Evolutionary conservation across 2,888 invertebrate species (phyloP).

Genomic region (Rhagium mordax): DNA sequence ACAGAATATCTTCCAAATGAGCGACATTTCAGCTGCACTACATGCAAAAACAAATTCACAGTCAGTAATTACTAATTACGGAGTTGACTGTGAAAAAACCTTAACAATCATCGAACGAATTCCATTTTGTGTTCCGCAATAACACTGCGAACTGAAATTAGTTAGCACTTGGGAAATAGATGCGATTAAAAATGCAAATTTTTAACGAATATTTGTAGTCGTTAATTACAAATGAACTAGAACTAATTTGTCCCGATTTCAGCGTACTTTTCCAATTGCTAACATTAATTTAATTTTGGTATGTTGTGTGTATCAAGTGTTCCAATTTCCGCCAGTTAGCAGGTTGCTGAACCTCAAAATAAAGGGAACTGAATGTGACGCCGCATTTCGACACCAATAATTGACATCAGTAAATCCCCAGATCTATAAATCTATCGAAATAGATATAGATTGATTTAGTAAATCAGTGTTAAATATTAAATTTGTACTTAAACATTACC

Average conservation of each 20-base stretch:
- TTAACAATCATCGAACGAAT: constrained; percentile 3
- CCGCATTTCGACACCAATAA: not conserved
- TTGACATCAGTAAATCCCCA: not conserved
- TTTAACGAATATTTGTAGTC: constrained; percentile 7
- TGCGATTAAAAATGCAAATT: constrained; percentile 17
- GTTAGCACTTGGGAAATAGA: constrained; percentile 10
- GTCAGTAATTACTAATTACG: not conserved
- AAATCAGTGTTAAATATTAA: too few species aligned
- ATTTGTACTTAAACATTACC: too few species aligned
- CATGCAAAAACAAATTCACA: not conserved
- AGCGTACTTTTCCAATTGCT: constrained; percentile 12
- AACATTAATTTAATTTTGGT: constrained; percentile 11
- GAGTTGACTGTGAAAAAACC: not conserved
- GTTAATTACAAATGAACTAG: constrained; percentile 19
- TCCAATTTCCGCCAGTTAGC: constrained; percentile 16
- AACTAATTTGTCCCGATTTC: constrained; percentile 13
- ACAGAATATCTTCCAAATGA: not conserved
- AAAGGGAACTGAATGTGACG: not conserved
- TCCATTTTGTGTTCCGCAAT: not conserved
- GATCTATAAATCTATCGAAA: not conserved
- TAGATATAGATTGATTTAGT: not conserved
- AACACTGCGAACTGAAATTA: constrained; percentile 13
- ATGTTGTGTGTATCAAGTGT: constrained; percentile 3
- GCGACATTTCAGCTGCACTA: not conserved
- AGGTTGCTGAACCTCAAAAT: not conserved